These are phyloP conservation scores for Malachius bipustulatus DNA, from an alignment of 2,888 invertebrate species.

Conservation along the genomic window DNA sequence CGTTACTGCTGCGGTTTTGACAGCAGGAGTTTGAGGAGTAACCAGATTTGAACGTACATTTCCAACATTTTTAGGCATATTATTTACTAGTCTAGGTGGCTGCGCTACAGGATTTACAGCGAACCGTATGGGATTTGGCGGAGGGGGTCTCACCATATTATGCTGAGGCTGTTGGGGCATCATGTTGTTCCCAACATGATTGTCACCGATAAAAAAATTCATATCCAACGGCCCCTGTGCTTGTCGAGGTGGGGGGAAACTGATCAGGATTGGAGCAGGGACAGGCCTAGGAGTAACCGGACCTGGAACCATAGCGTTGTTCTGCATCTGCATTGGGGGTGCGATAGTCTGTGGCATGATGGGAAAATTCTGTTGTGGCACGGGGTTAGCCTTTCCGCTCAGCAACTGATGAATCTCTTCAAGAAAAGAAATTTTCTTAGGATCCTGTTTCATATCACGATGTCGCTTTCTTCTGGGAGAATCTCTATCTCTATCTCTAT, in stretches of 20 bases:
- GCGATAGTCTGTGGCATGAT: too few species aligned
- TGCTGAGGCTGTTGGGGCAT: too few species aligned
- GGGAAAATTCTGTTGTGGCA: background rate
- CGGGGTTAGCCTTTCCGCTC: slow-evolving; percentile 17
- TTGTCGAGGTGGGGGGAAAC: slow-evolving; percentile 13
- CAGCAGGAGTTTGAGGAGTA: too few species aligned
- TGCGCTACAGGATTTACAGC: too few species aligned
- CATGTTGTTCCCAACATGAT: slow-evolving; percentile 9
- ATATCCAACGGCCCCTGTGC: slow-evolving; percentile 27
- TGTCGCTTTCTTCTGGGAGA: slow-evolving; percentile 8
- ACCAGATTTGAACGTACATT: too few species aligned
- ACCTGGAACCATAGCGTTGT: background rate
- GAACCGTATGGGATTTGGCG: too few species aligned
- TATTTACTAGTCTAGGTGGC: too few species aligned
- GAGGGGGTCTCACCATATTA: too few species aligned
- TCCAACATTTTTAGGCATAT: too few species aligned
- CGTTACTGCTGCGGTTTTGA: too few species aligned
- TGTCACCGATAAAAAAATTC: slow-evolving; percentile 30
- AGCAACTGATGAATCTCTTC: slow-evolving; percentile 33
- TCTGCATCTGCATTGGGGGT: too few species aligned
- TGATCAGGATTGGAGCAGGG: slow-evolving; percentile 20
- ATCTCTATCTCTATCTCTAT: background rate
- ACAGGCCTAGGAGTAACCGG: slow-evolving; percentile 16
- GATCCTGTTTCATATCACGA: slow-evolving; percentile 17
- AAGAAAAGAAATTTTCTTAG: slow-evolving; percentile 29